Percentiles rank a stretch among this genome's conserved stretches.
phyloP scores from a whole-genome alignment of 1,140 invertebrate species.

The Ruditapes philippinarum region DNA sequence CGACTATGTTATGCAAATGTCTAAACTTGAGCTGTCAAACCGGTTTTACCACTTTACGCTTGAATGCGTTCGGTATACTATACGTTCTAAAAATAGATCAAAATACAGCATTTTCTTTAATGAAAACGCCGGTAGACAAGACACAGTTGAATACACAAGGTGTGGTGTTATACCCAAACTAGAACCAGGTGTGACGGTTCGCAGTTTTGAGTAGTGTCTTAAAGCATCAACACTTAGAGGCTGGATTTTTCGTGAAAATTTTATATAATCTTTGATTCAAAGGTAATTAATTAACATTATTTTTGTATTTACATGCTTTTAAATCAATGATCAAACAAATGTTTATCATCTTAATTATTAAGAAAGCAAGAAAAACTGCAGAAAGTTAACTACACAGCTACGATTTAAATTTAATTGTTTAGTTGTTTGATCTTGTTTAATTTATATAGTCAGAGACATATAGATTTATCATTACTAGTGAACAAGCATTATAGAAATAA shows the following conservation, averaged over 20 bases:
- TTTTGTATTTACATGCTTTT: no score
- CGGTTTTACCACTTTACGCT: constrained; percentile 59
- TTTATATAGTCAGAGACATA: no score
- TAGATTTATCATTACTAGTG: no score
- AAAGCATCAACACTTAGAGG: background rate
- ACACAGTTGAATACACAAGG: constrained; percentile 48
- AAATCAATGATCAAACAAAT: no score
- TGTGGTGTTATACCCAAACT: constrained; percentile 58
- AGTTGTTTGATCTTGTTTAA: no score
- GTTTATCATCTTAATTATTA: no score
- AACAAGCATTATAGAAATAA: no score
- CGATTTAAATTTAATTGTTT: no score
- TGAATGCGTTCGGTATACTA: constrained; percentile 25
- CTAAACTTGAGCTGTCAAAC: constrained; percentile 55
- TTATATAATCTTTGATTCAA: background rate
- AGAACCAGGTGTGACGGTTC: constrained; percentile 3
- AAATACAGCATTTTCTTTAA: background rate
- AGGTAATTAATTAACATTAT: background rate
- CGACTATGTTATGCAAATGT: background rate
- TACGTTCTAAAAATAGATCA: constrained; percentile 38
- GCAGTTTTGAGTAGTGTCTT: background rate
- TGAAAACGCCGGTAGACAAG: constrained; percentile 33
- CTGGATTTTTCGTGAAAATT: constrained; percentile 37
- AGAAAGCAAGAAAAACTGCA: no score
- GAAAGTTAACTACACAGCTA: no score